Evolutionary conservation across 1,140 invertebrate genomes (phyloP).

Genomic region (Apis laboriosa): DNA sequence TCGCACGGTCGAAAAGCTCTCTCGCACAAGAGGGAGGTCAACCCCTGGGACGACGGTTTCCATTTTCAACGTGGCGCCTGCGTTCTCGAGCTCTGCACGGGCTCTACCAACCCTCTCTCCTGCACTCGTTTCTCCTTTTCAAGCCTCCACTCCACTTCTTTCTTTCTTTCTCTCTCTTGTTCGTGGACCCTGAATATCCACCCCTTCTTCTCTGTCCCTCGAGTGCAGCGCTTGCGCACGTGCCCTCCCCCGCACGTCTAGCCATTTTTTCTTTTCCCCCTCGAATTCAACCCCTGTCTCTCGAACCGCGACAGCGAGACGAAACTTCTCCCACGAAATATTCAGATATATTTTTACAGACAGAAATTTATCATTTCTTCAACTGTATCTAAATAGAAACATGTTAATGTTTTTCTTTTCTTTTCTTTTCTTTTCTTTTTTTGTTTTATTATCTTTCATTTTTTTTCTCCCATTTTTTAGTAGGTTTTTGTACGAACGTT

Average conservation of each 20-base stretch:
- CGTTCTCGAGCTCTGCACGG: slow-evolving; percentile 43
- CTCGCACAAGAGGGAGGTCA: slow-evolving; percentile 38
- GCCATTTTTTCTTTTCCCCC: slow-evolving; percentile 18
- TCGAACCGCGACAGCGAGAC: not conserved
- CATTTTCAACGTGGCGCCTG: slow-evolving; percentile 57
- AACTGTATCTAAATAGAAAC: too few relatives aligned
- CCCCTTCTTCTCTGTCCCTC: not conserved
- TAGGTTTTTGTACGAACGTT: not conserved
- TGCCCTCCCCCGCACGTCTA: slow-evolving; percentile 24
- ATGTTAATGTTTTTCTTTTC: not conserved
- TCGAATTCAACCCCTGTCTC: slow-evolving; percentile 16
- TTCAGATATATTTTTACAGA: slow-evolving; percentile 25
- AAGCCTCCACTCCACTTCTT: slow-evolving; percentile 4
- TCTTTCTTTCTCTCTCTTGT: not conserved
- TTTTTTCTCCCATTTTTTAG: not conserved
- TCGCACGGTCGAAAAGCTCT: slow-evolving; percentile 54
- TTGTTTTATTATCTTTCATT: not conserved
- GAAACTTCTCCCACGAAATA: not conserved
- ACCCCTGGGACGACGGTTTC: slow-evolving; percentile 50
- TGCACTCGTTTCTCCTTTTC: slow-evolving; percentile 34
- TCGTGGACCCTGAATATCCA: slow-evolving; percentile 12
- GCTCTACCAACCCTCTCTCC: slow-evolving; percentile 44
- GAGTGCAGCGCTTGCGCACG: slow-evolving; percentile 6
- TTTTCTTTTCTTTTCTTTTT: too few relatives aligned
- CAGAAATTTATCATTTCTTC: not conserved